phyloP scores from a whole-genome alignment of 92 coral and sea anemone genomes.

The Hydrozoanthus gracilis region DNA sequence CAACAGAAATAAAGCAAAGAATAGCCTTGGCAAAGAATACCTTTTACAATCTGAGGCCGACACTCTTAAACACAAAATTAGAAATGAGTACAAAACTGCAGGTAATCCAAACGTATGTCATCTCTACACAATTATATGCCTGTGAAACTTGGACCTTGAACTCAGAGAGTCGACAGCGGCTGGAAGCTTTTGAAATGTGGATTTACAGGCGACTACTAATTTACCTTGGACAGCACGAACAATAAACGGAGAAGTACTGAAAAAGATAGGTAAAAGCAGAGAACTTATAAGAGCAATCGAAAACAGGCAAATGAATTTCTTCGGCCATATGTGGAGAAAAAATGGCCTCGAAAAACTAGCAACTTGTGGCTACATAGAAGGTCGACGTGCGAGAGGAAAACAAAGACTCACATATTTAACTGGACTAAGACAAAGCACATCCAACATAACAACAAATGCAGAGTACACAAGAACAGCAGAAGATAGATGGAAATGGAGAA shows the following conservation, averaged over 20 bases:
- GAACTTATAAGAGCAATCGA: neutral
- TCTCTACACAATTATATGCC: neutral
- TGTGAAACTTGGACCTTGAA: slow-evolving; percentile 6
- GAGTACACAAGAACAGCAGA: neutral
- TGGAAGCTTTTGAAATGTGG: slow-evolving; percentile 2
- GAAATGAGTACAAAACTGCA: neutral
- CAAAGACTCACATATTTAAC: neutral
- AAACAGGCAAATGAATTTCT: neutral
- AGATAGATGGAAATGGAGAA: neutral
- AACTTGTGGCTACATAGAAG: neutral
- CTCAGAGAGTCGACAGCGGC: neutral
- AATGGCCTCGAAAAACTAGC: neutral
- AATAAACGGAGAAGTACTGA: slow-evolving; percentile 6
- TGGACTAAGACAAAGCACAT: neutral
- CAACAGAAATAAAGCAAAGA: slow-evolving; percentile 2
- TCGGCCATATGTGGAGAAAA: neutral
- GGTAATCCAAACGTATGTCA: neutral
- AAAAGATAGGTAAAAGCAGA: neutral
- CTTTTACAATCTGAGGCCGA: neutral
- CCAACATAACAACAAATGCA: neutral
- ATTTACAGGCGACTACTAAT: neutral
- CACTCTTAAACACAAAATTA: neutral
- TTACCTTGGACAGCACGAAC: neutral
- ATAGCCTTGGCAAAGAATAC: neutral
- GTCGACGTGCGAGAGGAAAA: neutral